Conservation (phyloP, 2,113 vertebrate species). For the Sporophila hypoxantha region DNA sequence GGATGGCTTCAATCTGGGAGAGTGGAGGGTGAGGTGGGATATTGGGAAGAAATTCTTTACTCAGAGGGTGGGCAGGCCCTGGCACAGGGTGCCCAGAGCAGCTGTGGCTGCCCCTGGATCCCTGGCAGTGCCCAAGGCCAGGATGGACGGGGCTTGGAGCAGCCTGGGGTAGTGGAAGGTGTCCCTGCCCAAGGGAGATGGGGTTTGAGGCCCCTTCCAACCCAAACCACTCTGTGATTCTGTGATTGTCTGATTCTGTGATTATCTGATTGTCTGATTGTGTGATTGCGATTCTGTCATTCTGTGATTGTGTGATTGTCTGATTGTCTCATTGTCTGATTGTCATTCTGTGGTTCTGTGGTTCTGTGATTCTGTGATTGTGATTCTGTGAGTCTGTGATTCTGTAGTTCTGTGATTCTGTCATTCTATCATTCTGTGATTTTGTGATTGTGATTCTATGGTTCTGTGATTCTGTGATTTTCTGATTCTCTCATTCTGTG, state of each 20-base stretch:
- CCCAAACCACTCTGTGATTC: not conserved
- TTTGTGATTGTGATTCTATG: not conserved
- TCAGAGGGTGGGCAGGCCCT: rapidly evolving
- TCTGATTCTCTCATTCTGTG: too few species aligned
- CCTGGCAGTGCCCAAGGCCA: not conserved
- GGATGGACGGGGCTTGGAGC: rapidly evolving
- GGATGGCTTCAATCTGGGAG: not conserved
- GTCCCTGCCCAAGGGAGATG: not conserved
- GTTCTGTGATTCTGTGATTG: too few species aligned
- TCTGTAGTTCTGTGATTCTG: not conserved
- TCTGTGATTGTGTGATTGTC: too few species aligned
- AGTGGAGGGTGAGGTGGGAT: not conserved
- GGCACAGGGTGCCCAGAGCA: not conserved
- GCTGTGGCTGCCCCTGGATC: not conserved
- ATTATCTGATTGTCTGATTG: too few species aligned
- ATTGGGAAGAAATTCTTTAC: not conserved
- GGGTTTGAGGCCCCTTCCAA: not conserved
- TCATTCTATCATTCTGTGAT: not conserved
- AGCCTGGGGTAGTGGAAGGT: rapidly evolving
- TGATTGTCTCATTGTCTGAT: not conserved
- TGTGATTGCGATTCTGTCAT: too few species aligned
- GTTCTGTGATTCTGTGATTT: too few species aligned
- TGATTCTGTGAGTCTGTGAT: not conserved
- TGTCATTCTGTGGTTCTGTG: not conserved
- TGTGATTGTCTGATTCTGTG: not conserved